Base-by-base conservation (phyloP, 2,113 vertebrate species). In the Prietella phreatophila region DNA sequence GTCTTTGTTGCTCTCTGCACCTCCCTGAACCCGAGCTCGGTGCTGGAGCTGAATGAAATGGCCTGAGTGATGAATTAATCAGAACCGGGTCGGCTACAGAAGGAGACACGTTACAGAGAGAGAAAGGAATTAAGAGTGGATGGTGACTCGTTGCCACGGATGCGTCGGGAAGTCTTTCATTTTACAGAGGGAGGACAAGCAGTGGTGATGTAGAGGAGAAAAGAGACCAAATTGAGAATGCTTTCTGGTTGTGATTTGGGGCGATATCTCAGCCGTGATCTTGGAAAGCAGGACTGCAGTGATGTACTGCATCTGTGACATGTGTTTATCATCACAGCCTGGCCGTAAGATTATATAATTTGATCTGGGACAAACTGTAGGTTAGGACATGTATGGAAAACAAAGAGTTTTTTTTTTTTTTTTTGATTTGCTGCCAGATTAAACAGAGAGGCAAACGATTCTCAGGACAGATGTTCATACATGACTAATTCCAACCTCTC, bases 191-290 rank as follows among this genome's bases (percentile, higher is more conserved):
- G 84, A 89, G 56, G 82, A 88, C 50, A 63, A 81, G 75, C 88
- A 25, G 88, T 90, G 87, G 76, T 88, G 61, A 76, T 82, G 82
- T 82, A 76, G 76, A 79, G 22, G 56, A 71, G 69, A 71, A 58
- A 14, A 27, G 11, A 85, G 63, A 85, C 61, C 76, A 65, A 88
- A 84, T 30, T 30, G 7, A 47, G 82, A 90, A 84, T 82, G 85
- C 58, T 83, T 88, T 42, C 87, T 91, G 90, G 79, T 84, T 92
- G 85, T 90, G 79, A 90, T 92, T 92, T 90, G 81, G 82, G 63
- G 73, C 83, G 83, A 89, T 89, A 89, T 82, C 86, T 80, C 76
- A 81, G 71, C 81, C 89, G 86, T 92, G 90, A 92, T 90, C 90
- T 89, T 71, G 60, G 60, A 58, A 88, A 75, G 22, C 30, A 67